These are phyloP conservation scores for Yasuhikotakia modesta DNA, from an alignment of 2,797 vertebrate species.

Conservation along the genomic window DNA sequence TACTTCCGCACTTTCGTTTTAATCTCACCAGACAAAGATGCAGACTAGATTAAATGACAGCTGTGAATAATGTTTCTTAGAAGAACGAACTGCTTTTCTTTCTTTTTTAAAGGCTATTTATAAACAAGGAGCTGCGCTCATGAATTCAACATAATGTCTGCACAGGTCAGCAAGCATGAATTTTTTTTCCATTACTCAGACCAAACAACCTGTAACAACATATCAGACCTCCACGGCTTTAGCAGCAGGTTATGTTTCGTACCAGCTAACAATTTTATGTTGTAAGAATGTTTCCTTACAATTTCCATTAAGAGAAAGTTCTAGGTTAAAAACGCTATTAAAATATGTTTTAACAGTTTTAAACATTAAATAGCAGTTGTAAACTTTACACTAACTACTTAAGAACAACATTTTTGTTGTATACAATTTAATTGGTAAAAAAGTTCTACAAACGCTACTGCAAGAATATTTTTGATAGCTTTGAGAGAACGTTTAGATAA, in stretches of 20 bases:
- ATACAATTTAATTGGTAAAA: too few relatives aligned
- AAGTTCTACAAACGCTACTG: too few relatives aligned
- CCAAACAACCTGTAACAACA: slow-evolving; percentile 11
- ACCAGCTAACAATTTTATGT: too few relatives aligned
- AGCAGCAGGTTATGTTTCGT: not conserved
- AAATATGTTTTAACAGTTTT: too few relatives aligned
- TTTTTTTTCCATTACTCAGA: not conserved
- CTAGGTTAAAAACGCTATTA: too few relatives aligned
- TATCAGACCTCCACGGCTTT: not conserved
- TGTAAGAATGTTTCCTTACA: too few relatives aligned
- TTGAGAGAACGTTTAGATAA: too few relatives aligned
- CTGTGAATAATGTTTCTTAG: not conserved
- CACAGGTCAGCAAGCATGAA: not conserved
- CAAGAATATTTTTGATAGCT: too few relatives aligned
- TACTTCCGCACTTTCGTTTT: not conserved
- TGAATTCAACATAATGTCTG: not conserved
- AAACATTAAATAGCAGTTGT: too few relatives aligned
- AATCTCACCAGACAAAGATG: not conserved
- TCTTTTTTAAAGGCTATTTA: slow-evolving; percentile 1
- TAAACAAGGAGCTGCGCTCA: slow-evolving; percentile 3
- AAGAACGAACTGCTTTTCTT: not conserved
- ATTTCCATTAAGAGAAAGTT: too few relatives aligned
- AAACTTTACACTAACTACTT: too few relatives aligned
- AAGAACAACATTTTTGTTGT: too few relatives aligned
- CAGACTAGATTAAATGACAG: not conserved